These are phyloP conservation scores for Petrocephalus microphthalmus DNA, from an alignment of 2,113 vertebrate species.

Conservation along the genomic window DNA sequence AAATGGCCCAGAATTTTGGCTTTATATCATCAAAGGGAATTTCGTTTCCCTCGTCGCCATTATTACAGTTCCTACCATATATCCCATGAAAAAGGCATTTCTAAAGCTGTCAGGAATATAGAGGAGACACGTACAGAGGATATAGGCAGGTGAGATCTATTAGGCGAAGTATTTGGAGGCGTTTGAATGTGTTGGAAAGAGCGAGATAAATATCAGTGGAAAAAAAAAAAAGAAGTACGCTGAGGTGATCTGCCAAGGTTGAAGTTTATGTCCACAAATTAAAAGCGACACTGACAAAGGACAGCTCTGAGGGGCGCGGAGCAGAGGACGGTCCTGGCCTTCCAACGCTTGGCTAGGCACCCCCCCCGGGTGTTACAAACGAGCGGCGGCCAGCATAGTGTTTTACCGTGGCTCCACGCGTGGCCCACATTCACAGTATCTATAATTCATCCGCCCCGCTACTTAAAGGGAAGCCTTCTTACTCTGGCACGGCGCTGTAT, in stretches of 20 bases:
- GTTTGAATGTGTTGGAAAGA: not conserved
- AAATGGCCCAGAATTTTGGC: not conserved
- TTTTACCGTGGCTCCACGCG: not conserved
- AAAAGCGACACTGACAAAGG: not conserved
- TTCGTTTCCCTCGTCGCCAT: not conserved
- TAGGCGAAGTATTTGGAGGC: not conserved
- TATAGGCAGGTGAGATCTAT: not conserved
- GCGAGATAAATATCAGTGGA: not conserved
- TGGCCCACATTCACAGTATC: not conserved
- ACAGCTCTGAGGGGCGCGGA: not conserved
- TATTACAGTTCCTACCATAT: not conserved
- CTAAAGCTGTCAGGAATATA: not conserved
- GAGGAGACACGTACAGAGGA: not conserved
- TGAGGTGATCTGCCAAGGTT: not conserved
- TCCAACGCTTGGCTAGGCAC: not conserved
- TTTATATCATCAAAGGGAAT: not conserved
- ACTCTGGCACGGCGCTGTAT: not conserved
- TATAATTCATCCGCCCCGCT: conserved; percentile 1
- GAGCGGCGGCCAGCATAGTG: not conserved
- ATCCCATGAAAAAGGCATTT: not conserved
- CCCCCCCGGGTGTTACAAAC: not conserved
- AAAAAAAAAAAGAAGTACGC: not conserved
- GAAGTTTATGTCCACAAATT: not conserved
- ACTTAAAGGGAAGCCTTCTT: not conserved
- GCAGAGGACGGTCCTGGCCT: not conserved